Evolutionary conservation across 2,113 vertebrate species (phyloP).

Genomic region (mouse (Mus musculus)): DNA sequence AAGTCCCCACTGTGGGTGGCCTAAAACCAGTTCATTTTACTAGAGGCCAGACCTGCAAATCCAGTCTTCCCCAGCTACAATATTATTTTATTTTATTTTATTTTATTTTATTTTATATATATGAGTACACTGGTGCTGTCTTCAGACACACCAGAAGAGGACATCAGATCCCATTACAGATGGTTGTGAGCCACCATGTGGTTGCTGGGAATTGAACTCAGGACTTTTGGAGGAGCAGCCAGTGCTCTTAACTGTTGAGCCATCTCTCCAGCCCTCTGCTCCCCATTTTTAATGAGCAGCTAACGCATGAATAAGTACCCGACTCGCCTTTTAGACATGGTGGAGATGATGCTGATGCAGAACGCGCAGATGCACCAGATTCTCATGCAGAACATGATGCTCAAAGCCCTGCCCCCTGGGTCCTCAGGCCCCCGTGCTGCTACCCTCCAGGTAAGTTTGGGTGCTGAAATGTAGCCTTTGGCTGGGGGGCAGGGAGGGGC

Average conservation of each 20-base stretch:
- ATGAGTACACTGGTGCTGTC: too few relatives aligned
- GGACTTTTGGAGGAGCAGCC: too few relatives aligned
- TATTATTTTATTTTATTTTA: too few relatives aligned
- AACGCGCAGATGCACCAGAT: slow-evolving; percentile 95
- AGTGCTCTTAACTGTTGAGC: too few relatives aligned
- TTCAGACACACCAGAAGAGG: too few relatives aligned
- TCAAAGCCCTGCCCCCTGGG: slow-evolving; percentile 87
- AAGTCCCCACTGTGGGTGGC: not conserved
- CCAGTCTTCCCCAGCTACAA: too few relatives aligned
- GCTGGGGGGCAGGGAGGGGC: not conserved
- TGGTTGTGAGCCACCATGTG: too few relatives aligned
- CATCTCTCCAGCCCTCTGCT: too few relatives aligned
- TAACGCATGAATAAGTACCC: not conserved
- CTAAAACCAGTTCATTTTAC: not conserved
- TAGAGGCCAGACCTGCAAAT: not conserved
- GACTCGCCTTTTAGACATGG: slow-evolving; percentile 87
- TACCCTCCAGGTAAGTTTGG: slow-evolving; percentile 79
- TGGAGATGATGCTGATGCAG: slow-evolving; percentile 95
- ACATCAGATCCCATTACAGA: too few relatives aligned
- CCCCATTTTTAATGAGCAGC: too few relatives aligned
- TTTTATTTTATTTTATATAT: too few relatives aligned
- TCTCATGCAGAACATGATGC: slow-evolving; percentile 94
- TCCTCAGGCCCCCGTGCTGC: slow-evolving; percentile 21
- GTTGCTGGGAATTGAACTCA: too few relatives aligned
- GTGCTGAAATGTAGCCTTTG: not conserved